Percentiles rank a stretch among this genome's conserved stretches.
Evolutionary conservation across 2,113 vertebrate genomes (phyloP).

Genomic region (Epinephelus fuscoguttatus): DNA sequence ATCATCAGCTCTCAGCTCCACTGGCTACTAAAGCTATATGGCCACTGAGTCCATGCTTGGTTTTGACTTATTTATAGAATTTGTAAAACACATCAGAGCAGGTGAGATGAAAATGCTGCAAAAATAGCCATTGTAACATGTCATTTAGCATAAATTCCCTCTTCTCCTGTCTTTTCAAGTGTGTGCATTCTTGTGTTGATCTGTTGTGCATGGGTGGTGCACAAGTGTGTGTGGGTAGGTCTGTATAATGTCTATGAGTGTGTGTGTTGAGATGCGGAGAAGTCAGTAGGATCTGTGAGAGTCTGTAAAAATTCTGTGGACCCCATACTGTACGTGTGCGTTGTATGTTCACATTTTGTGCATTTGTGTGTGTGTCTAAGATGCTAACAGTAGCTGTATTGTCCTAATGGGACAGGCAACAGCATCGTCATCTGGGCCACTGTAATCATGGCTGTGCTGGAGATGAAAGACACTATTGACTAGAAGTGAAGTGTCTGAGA

Average conservation of each 20-base stretch:
- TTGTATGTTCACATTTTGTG: slow-evolving; percentile 33
- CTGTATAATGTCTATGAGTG: slow-evolving; percentile 25
- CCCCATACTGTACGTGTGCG: slow-evolving; percentile 34
- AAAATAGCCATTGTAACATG: slow-evolving; percentile 35
- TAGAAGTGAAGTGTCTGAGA: slow-evolving; percentile 62
- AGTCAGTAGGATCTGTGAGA: slow-evolving; percentile 17
- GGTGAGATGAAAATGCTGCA: slow-evolving; percentile 47
- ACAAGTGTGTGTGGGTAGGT: slow-evolving; percentile 12
- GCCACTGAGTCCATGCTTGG: slow-evolving; percentile 15
- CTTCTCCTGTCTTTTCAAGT: not conserved
- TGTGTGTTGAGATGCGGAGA: not conserved
- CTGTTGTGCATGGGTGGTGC: not conserved
- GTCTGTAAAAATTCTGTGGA: slow-evolving; percentile 31
- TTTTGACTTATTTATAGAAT: slow-evolving; percentile 73
- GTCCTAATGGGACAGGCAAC: slow-evolving; percentile 69
- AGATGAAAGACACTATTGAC: slow-evolving; percentile 82
- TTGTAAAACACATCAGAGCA: slow-evolving; percentile 43
- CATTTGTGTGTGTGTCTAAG: slow-evolving; percentile 19
- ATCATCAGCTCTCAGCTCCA: slow-evolving; percentile 45
- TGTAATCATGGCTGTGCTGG: slow-evolving; percentile 74
- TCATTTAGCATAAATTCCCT: not conserved
- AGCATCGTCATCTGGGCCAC: slow-evolving; percentile 73
- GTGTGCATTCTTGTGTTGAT: not conserved
- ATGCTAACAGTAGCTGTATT: slow-evolving; percentile 76
- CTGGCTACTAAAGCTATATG: slow-evolving; percentile 18